Percentiles rank a stretch among this genome's conserved stretches.
Conservation (phyloP, 2,888 invertebrate genomes). For the Amphipoea lucens region DNA sequence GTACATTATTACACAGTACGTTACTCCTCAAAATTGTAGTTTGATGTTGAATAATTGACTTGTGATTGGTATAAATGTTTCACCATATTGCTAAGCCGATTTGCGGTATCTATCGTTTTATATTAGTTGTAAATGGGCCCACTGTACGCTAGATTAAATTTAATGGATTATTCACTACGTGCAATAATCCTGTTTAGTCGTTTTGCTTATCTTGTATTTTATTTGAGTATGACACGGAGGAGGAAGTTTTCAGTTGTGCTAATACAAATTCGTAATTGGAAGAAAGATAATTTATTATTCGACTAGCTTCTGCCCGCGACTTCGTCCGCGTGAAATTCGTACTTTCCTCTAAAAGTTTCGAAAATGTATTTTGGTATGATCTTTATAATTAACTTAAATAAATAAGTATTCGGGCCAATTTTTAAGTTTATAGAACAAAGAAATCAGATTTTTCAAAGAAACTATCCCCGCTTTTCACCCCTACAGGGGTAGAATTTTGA, state of each 20-base stretch:
- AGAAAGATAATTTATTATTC: not conserved
- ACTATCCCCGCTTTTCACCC: no score
- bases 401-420: no score
- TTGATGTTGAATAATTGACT: slow-evolving; percentile 72
- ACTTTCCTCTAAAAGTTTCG: no score
- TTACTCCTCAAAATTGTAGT: slow-evolving; percentile 75
- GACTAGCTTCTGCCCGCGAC: no score
- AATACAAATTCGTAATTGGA: not conserved
- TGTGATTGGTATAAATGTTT: slow-evolving; percentile 63
- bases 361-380: no score
- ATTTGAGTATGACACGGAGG: not conserved
- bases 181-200: not conserved
- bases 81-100: slow-evolving; percentile 48
- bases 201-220: not conserved
- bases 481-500: no score
- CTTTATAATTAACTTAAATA: no score
- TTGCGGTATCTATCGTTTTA: slow-evolving; percentile 42
- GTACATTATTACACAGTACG: slow-evolving; percentile 73
- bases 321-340: no score
- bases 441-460: no score
- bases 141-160: slow-evolving; percentile 23
- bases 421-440: no score
- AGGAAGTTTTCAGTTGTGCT: not conserved
- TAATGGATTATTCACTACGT: not conserved
- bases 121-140: slow-evolving; percentile 20